These are phyloP conservation scores for Apotomis turbidana DNA, from an alignment of 2,888 invertebrate species.

Conservation along the genomic window DNA sequence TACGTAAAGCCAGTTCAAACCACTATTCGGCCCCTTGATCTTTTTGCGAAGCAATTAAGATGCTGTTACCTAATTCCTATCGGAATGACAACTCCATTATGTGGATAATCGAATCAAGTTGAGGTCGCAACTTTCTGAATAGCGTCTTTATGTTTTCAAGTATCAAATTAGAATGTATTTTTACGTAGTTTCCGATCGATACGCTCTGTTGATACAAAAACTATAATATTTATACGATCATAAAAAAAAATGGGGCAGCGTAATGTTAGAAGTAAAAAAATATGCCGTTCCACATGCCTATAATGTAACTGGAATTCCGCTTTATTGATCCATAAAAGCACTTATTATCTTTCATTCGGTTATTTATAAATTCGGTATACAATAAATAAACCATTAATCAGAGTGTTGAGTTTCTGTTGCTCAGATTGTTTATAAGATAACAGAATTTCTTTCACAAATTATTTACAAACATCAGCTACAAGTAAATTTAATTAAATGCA, in stretches of 20 bases:
- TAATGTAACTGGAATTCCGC: constrained; percentile 6
- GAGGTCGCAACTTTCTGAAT: constrained; percentile 37
- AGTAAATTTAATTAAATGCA: neutral
- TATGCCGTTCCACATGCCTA: too few species aligned
- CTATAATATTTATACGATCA: neutral
- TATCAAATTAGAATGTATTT: constrained; percentile 9
- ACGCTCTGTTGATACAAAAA: constrained; percentile 3
- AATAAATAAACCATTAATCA: neutral
- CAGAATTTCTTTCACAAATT: neutral
- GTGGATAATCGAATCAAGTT: constrained; percentile 39
- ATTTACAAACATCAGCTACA: neutral
- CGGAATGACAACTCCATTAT: constrained; percentile 43
- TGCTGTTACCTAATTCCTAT: constrained; percentile 37
- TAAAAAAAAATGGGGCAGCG: neutral
- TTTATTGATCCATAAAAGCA: neutral
- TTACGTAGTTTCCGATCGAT: neutral
- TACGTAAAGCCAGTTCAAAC: constrained; percentile 32
- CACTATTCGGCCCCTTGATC: constrained; percentile 12
- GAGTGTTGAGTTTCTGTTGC: neutral
- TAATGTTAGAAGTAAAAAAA: neutral
- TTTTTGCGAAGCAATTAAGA: constrained; percentile 29
- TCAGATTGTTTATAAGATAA: neutral
- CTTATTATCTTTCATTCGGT: neutral
- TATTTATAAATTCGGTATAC: neutral
- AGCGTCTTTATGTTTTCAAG: constrained; percentile 1